These are phyloP conservation scores for Melieria picta DNA, from an alignment of 2,888 invertebrate species.

Conservation along the genomic window DNA sequence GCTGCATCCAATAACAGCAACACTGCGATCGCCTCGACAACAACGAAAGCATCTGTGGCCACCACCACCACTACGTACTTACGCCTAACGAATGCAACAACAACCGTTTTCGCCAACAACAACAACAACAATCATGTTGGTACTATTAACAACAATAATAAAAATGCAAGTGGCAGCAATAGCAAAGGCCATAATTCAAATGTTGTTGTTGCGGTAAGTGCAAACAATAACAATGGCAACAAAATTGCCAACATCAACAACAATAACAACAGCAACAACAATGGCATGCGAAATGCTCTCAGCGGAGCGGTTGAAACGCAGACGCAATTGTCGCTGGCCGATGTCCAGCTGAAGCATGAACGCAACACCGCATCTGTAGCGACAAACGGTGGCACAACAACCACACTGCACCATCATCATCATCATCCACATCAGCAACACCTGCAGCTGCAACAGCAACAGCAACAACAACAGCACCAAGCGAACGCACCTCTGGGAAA, in stretches of 20 bases:
- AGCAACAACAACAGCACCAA: conserved; percentile 47
- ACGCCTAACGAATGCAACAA: conserved; percentile 51
- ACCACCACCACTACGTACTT: conserved; percentile 53
- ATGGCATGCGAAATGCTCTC: conserved; percentile 45
- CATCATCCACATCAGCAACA: conserved; percentile 39
- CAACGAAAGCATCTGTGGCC: conserved; percentile 34
- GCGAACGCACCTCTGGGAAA: conserved; percentile 65
- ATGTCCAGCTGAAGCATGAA: conserved; percentile 57
- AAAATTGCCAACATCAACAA: conserved; percentile 47
- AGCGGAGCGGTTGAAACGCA: conserved; percentile 40
- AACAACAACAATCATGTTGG: conserved; percentile 20
- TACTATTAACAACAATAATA: conserved; percentile 30
- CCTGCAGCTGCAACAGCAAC: conserved; percentile 40
- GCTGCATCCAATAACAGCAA: conserved; percentile 15
- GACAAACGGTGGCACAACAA: conserved; percentile 26
- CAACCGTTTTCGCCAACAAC: conserved; percentile 40
- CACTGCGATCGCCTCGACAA: conserved; percentile 30
- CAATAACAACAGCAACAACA: conserved; percentile 49
- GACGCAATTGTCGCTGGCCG: conserved; percentile 49
- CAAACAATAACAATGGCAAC: conserved; percentile 43
- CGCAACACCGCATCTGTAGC: conserved; percentile 32
- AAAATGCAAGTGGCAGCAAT: conserved; percentile 41
- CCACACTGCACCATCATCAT: conserved; percentile 42
- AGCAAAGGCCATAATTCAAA: conserved; percentile 43
- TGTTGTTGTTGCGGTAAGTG: conserved; percentile 37